Conservation (phyloP, 2,888 invertebrate genomes). For the Morpho achilles region DNA sequence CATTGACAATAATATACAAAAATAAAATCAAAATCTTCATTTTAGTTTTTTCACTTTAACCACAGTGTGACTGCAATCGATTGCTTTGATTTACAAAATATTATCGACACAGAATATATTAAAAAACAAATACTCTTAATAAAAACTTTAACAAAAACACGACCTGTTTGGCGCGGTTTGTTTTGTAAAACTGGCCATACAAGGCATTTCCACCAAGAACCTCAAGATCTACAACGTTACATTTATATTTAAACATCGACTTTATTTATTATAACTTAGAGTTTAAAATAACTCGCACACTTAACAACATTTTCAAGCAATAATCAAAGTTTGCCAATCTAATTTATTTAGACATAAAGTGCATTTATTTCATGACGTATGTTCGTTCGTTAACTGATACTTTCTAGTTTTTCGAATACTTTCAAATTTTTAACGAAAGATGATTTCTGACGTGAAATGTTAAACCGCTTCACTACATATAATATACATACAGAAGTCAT, state of each 20-base stretch:
- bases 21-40: slow-evolving; percentile 62
- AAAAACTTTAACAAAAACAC: slow-evolving; percentile 7
- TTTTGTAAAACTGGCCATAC: slow-evolving; percentile 26
- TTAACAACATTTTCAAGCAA: too few species aligned
- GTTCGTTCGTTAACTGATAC: too few species aligned
- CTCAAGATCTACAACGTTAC: slow-evolving; percentile 1
- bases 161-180: slow-evolving; percentile 23
- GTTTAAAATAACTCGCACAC: background rate
- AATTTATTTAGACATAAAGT: too few species aligned
- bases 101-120: slow-evolving; percentile 3
- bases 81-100: background rate
- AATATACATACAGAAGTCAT: too few species aligned
- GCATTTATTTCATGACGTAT: too few species aligned
- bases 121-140: background rate
- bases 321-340: too few species aligned
- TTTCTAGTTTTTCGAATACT: too few species aligned
- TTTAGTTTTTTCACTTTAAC: slow-evolving; percentile 25
- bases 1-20: slow-evolving; percentile 56
- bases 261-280: background rate
- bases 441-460: too few species aligned
- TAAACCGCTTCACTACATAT: too few species aligned
- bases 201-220: slow-evolving; percentile 16
- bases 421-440: too few species aligned
- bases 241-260: background rate
- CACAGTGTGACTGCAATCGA: background rate